Conservation (phyloP, 1,140 invertebrate species). For the Aphelenchoides fujianensis region DNA sequence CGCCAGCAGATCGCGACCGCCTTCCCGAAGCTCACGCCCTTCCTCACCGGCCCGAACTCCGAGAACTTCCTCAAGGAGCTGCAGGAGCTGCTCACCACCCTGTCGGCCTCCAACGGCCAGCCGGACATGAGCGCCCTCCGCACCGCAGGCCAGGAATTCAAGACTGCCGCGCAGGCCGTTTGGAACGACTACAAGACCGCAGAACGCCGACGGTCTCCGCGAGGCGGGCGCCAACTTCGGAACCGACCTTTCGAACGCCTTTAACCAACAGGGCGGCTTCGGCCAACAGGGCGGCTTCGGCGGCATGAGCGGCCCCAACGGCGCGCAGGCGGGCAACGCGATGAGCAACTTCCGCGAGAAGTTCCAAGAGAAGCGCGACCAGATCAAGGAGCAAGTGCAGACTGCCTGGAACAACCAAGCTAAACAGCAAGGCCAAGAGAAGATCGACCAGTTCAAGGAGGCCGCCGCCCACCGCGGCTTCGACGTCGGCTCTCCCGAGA, state of each 20-base stretch:
- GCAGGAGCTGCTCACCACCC: background rate
- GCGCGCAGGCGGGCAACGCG: background rate
- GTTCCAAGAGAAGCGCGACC: no score
- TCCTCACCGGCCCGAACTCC: background rate
- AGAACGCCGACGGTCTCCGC: background rate
- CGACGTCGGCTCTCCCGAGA: background rate
- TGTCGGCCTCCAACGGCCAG: background rate
- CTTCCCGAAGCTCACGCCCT: background rate
- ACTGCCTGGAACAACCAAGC: background rate
- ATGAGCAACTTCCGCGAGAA: background rate
- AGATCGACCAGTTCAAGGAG: background rate
- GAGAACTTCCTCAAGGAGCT: background rate
- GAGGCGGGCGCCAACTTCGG: background rate
- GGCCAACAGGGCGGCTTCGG: background rate
- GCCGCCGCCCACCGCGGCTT: background rate
- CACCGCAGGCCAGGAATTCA: background rate
- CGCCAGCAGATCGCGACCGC: background rate
- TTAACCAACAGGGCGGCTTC: background rate
- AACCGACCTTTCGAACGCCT: background rate
- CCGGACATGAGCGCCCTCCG: background rate
- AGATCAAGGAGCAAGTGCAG: background rate
- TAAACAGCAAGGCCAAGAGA: background rate
- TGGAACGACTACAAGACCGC: constrained; percentile 2
- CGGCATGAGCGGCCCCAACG: background rate
- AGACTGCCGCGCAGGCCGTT: background rate